These are phyloP conservation scores for Pelmatolapia mariae DNA, from an alignment of 2,113 vertebrate genomes.

Conservation along the genomic window DNA sequence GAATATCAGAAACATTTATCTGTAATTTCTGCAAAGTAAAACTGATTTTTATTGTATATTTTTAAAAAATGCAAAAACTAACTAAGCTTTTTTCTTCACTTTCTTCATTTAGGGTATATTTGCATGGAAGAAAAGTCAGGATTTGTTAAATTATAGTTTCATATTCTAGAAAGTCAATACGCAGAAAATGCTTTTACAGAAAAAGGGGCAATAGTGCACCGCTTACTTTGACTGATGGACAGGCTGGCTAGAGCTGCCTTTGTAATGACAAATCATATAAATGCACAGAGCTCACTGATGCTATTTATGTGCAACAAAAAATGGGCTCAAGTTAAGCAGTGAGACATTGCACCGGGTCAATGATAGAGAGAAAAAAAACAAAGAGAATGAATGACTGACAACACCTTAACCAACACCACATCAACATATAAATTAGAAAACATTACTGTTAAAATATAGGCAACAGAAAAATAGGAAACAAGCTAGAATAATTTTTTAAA, in stretches of 20 bases:
- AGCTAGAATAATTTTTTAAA: not conserved
- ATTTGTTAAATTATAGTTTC: not conserved
- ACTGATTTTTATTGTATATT: not conserved
- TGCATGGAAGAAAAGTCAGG: not conserved
- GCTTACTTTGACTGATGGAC: not conserved
- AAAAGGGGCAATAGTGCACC: not conserved
- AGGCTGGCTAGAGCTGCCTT: not conserved
- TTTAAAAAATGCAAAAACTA: not conserved
- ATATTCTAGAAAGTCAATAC: slow-evolving; percentile 2
- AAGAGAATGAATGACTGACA: not conserved
- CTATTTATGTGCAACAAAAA: not conserved
- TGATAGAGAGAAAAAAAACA: not conserved
- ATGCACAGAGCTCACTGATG: not conserved
- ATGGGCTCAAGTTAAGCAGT: not conserved
- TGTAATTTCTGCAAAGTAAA: not conserved
- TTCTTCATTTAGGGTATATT: not conserved
- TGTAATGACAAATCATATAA: not conserved
- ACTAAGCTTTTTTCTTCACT: not conserved
- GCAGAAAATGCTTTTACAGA: slow-evolving; percentile 3
- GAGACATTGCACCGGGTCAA: not conserved
- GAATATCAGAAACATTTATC: not conserved
- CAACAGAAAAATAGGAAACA: not conserved
- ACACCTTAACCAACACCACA: not conserved
- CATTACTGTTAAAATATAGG: not conserved
- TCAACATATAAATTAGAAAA: not conserved